Evolutionary conservation across 2,797 vertebrate genomes (phyloP).

Genomic region (Coreius guichenoti): DNA sequence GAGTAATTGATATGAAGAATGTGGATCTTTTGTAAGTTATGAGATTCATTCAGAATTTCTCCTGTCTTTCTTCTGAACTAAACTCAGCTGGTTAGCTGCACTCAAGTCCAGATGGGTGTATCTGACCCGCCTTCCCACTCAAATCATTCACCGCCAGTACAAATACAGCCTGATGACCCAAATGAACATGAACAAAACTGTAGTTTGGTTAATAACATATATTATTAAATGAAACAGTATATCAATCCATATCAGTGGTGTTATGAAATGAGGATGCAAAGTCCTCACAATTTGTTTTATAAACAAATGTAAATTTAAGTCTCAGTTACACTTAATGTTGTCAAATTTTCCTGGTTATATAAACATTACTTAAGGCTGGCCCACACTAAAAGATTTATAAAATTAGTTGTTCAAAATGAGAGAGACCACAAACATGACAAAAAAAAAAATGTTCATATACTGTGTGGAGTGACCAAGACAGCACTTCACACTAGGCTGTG

Average conservation of each 20-base stretch:
- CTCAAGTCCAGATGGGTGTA: slow-evolving; percentile 12
- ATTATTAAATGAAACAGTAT: not conserved
- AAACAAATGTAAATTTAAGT: not conserved
- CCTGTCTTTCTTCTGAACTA: not conserved
- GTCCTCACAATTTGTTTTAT: too few relatives aligned
- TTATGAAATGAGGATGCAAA: not conserved
- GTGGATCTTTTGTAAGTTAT: slow-evolving; percentile 77
- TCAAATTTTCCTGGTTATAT: not conserved
- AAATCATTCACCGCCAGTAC: not conserved
- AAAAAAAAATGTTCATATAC: too few relatives aligned
- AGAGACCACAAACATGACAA: too few relatives aligned
- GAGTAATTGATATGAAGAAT: slow-evolving; percentile 79
- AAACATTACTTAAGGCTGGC: not conserved
- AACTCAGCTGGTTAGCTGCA: slow-evolving; percentile 23
- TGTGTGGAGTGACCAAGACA: not conserved
- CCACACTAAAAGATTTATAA: too few relatives aligned
- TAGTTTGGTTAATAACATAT: not conserved
- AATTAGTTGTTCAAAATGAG: too few relatives aligned
- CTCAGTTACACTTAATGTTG: not conserved
- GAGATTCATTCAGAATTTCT: slow-evolving; percentile 79
- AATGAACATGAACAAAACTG: not conserved
- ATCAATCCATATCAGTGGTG: not conserved
- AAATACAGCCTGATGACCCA: slow-evolving; percentile 4
- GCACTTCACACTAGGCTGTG: too few relatives aligned
- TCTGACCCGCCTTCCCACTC: not conserved